Conservation (phyloP, 2,113 vertebrate species). For the Brachyistius frenatus region DNA sequence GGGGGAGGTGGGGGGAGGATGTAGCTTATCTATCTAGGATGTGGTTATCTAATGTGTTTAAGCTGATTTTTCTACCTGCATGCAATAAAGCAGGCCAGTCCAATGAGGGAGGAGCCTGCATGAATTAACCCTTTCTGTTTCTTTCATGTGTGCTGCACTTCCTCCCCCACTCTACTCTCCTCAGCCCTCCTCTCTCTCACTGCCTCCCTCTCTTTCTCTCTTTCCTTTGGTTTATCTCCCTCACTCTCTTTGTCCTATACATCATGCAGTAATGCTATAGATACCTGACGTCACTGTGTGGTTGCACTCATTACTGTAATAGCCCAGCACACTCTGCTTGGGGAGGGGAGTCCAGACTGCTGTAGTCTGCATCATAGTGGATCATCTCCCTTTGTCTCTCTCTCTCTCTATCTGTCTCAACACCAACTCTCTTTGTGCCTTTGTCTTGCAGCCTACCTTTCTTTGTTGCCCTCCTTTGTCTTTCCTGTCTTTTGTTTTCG, state of each 20-base stretch:
- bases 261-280: constrained; percentile 70
- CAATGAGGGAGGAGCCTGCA: constrained; percentile 33
- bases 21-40: too few species aligned
- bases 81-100: constrained; percentile 57
- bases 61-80: constrained; percentile 51
- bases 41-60: constrained; percentile 70
- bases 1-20: background rate
- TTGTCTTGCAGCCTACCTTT: constrained; percentile 58
- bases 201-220: background rate
- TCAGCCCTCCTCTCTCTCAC: background rate
- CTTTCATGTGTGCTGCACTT: constrained; percentile 18
- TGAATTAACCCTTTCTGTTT: constrained; percentile 47
- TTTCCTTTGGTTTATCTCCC: constrained; percentile 11
- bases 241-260: constrained; percentile 75
- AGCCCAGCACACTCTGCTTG: constrained; percentile 38
- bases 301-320: constrained; percentile 78
- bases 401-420: constrained; percentile 24
- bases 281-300: constrained; percentile 72
- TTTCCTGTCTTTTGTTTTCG: constrained; percentile 46
- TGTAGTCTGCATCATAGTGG: constrained; percentile 65
- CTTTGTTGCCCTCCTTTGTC: constrained; percentile 46
- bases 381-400: constrained; percentile 72
- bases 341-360: constrained; percentile 63
- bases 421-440: constrained; percentile 42
- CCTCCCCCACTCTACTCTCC: background rate